Base-by-base conservation (phyloP, 2,113 vertebrate species). In the Chinchilla lanigera region DNA sequence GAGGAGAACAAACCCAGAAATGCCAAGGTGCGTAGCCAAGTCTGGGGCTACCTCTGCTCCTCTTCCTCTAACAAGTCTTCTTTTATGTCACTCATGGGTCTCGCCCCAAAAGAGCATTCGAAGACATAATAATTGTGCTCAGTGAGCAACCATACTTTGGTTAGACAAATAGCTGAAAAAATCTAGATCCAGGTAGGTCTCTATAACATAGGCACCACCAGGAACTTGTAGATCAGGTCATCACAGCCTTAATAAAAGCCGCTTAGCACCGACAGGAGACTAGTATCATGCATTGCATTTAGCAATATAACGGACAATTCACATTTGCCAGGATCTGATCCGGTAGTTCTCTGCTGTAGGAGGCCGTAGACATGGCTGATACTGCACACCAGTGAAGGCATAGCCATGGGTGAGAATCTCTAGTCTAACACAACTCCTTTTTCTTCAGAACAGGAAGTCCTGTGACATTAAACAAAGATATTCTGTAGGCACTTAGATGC, bases 31-130 rank as follows among this genome's bases (percentile, higher is more conserved):
- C 35, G 13, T n/a, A 38, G 7, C 41, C 19, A 35, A n/a, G 80
- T 7, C 5, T 0, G 0, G 33, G 0, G 7, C 4, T 10, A 12
- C 7, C 10, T 81, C 67, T 69, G 6, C 54, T 47, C 41, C 52
- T 61, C 60, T n/a, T 22, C 35, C 1, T 75, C 26, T 41, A 50
- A 24, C 28, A 22, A 61, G 44, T 26, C 33, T 50, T 77, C 30
- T 28, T 47, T 82, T 28, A 22, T 54, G 6, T 69, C 35, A 33
- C 5, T 67, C 60, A 9, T 10, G 24, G n/a, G 35, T 41, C 54
- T 95, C 33, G 47, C 9, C 38, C 58, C 22, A 3, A 41, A n/a
- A 65, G 50, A 85, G 7, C 22, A 30, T 3, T 1, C 20, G 52
- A 26, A 26, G 54, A 77, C 50, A 88, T n/a, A 3, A 16, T 14